These are phyloP conservation scores for Proctacanthus coquilletti DNA, from an alignment of 1,140 invertebrate genomes.

Conservation along the genomic window DNA sequence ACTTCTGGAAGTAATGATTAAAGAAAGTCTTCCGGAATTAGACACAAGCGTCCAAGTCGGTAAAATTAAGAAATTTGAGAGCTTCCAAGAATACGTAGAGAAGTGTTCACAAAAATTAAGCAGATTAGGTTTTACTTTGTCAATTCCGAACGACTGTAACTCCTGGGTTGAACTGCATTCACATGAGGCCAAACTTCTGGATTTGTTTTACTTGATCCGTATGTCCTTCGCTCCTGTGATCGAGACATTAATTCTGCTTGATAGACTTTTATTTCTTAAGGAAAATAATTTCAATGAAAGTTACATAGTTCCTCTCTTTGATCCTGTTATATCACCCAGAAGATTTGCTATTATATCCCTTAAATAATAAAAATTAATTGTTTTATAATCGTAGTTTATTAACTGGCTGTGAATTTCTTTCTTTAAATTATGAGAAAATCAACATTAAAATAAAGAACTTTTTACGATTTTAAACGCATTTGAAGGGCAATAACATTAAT, in stretches of 20 bases:
- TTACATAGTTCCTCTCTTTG: conserved; percentile 56
- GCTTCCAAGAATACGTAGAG: conserved; percentile 46
- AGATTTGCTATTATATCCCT: conserved; percentile 52
- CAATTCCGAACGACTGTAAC: conserved; percentile 6
- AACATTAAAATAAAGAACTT: no score
- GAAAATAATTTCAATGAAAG: conserved; percentile 47
- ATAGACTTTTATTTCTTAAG: conserved; percentile 63
- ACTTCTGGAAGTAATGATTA: conserved; percentile 47
- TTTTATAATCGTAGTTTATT: no score
- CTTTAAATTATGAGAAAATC: background rate
- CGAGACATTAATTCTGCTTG: conserved; percentile 70
- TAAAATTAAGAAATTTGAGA: conserved; percentile 33
- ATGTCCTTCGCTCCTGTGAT: conserved; percentile 66
- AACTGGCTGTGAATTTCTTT: no score
- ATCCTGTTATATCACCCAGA: conserved; percentile 58
- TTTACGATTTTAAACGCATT: no score
- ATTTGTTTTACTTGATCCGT: conserved; percentile 68
- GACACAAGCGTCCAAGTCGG: conserved; percentile 21
- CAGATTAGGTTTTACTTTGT: background rate
- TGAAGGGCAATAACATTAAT: no score
- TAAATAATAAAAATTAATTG: conserved; percentile 10
- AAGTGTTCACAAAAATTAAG: conserved; percentile 31
- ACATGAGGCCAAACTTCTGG: conserved; percentile 43
- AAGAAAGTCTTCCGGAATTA: conserved; percentile 23
- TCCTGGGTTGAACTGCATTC: conserved; percentile 19